phyloP scores from a whole-genome alignment of 2,888 invertebrate genomes.

The Sylvicola fuscatus region DNA sequence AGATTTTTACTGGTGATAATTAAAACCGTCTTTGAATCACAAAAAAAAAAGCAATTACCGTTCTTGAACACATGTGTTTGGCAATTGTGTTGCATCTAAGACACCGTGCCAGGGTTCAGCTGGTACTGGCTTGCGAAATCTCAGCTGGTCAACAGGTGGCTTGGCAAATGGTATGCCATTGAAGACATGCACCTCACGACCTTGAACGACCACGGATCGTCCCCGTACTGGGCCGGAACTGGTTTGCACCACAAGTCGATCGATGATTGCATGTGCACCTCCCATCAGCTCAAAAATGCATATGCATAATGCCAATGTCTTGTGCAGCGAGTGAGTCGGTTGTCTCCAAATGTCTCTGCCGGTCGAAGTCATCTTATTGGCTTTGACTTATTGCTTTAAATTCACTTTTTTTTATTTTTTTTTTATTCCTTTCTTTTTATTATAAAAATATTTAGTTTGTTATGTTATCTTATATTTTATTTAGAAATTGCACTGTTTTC shows the following conservation, averaged over 20 bases:
- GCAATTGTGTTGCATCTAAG: constrained; percentile 56
- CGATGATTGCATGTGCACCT: constrained; percentile 25
- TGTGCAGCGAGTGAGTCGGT: no score
- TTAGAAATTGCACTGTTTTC: no score
- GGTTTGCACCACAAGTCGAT: constrained; percentile 66
- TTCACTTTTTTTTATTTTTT: no score
- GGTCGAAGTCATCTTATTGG: no score
- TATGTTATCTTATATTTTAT: no score
- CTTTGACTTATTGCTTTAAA: no score
- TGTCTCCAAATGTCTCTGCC: no score
- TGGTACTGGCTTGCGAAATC: constrained; percentile 71
- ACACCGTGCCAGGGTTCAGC: constrained; percentile 77
- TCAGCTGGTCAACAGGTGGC: constrained; percentile 64
- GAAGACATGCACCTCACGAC: constrained; percentile 71
- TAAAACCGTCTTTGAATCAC: no score
- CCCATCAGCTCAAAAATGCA: background rate
- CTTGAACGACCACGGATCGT: constrained; percentile 56
- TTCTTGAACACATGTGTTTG: constrained; percentile 78
- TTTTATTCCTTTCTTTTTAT: no score
- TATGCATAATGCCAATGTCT: no score
- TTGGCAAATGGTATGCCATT: constrained; percentile 83
- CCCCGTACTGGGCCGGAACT: constrained; percentile 66
- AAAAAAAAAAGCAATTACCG: constrained; percentile 27
- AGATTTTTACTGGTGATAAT: no score
- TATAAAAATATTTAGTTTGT: no score